Percentiles rank a stretch among this genome's conserved stretches.
phyloP scores from a whole-genome alignment of 2,888 invertebrate genomes.

The Phortica okadai region DNA sequence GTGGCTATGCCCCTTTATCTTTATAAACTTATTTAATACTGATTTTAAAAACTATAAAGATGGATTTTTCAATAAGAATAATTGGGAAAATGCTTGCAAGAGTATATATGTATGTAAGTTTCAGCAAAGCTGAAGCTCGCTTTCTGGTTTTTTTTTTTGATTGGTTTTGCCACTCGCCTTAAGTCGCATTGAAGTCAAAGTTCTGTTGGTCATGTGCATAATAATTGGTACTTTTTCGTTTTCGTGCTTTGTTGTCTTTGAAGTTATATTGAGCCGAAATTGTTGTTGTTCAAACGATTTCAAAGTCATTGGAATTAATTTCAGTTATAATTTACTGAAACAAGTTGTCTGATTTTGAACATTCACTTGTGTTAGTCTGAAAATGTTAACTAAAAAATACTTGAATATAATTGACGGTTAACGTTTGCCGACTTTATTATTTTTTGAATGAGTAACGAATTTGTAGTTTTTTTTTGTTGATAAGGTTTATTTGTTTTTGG shows the following conservation, averaged over 20 bases:
- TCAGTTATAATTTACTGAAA: slow-evolving; percentile 7
- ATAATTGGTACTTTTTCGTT: slow-evolving; percentile 16
- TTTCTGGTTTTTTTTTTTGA: no score
- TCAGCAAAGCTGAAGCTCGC: no score
- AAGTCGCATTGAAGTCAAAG: background rate
- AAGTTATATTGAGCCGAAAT: background rate
- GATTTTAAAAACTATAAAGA: no score
- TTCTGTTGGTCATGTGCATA: background rate
- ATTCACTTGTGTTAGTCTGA: no score
- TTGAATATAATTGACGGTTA: background rate
- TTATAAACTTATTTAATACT: no score
- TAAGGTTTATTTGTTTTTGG: slow-evolving; percentile 23
- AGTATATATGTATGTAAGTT: no score
- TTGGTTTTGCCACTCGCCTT: slow-evolving; percentile 1
- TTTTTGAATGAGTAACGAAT: background rate
- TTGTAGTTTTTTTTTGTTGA: background rate
- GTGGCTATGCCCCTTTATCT: no score
- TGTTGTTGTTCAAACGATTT: slow-evolving; percentile 18
- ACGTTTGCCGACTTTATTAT: background rate
- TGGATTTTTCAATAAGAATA: no score
- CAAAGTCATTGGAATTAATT: slow-evolving; percentile 32
- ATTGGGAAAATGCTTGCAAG: no score
- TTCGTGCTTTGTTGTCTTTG: background rate
- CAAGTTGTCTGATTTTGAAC: background rate
- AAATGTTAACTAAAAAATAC: no score